Evolutionary conservation across 1,140 invertebrate genomes (phyloP).

Genomic region (Trissolcus basalis): DNA sequence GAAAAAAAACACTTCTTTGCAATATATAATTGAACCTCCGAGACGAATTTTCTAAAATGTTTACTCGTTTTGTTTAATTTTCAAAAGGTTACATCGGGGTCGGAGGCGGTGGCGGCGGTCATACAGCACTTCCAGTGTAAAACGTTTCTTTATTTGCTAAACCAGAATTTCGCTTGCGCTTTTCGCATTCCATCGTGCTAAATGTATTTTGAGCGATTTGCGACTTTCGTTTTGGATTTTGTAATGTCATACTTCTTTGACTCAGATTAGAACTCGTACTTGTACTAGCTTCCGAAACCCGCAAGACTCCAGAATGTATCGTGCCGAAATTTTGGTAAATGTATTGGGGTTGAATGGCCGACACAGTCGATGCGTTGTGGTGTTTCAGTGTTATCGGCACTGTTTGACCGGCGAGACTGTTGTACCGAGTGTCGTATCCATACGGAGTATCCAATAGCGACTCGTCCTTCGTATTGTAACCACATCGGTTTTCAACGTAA

Average conservation of each 20-base stretch:
- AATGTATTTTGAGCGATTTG: constrained; percentile 75
- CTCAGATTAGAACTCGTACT: constrained; percentile 73
- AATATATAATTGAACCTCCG: no score
- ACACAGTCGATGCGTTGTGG: constrained; percentile 67
- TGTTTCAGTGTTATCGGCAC: constrained; percentile 76
- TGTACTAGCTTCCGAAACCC: constrained; percentile 72
- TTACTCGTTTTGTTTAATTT: constrained; percentile 63
- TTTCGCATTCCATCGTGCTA: constrained; percentile 74
- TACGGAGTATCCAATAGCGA: constrained; percentile 69
- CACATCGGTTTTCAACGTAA: constrained; percentile 53
- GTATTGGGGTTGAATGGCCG: constrained; percentile 69
- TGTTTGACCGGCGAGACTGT: constrained; percentile 72
- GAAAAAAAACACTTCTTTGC: no score
- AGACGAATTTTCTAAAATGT: constrained; percentile 54
- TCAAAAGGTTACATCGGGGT: constrained; percentile 69
- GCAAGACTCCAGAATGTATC: constrained; percentile 73
- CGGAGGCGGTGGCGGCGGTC: constrained; percentile 72
- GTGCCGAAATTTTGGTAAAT: constrained; percentile 75
- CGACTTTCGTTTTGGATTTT: constrained; percentile 72
- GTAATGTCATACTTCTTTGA: constrained; percentile 73
- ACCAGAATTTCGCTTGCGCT: constrained; percentile 64
- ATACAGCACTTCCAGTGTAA: constrained; percentile 74
- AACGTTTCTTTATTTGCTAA: constrained; percentile 66
- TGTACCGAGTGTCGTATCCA: constrained; percentile 68
- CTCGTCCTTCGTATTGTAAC: constrained; percentile 64